Percentiles rank a stretch among this genome's conserved stretches.
These are phyloP conservation scores for Leptinotarsa juncta DNA, from an alignment of 2,888 invertebrate species.

Conservation along the genomic window DNA sequence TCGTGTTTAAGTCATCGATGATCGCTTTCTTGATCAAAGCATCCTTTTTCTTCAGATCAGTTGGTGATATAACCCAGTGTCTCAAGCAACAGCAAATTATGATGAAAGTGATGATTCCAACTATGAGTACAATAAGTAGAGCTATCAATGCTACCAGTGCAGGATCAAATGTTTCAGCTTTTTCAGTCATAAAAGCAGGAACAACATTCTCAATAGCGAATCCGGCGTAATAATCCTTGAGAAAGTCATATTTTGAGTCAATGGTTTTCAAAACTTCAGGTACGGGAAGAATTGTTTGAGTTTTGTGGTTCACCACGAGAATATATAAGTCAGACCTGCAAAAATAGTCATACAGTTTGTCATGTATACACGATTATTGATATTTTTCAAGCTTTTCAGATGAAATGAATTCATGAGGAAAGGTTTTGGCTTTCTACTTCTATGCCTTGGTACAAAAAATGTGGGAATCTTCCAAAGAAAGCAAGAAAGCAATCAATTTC, in stretches of 20 bases:
- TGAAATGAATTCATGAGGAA: no score
- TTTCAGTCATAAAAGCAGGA: constrained; percentile 74
- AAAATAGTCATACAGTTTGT: no score
- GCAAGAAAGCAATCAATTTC: no score
- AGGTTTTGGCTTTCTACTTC: no score
- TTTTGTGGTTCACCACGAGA: constrained; percentile 81
- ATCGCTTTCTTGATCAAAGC: constrained; percentile 85
- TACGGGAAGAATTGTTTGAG: constrained; percentile 81
- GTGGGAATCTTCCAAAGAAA: no score
- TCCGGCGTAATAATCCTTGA: constrained; percentile 81
- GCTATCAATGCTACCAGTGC: constrained; percentile 89
- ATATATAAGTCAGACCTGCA: constrained; percentile 87
- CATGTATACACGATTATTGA: no score
- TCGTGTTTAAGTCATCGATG: constrained; percentile 87
- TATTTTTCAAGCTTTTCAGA: no score
- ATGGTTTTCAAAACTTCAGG: constrained; percentile 83
- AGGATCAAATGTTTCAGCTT: constrained; percentile 85
- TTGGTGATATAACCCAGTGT: constrained; percentile 86
- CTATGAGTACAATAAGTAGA: constrained; percentile 84
- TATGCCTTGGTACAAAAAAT: no score
- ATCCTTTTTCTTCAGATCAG: constrained; percentile 85
- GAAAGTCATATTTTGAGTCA: constrained; percentile 86
- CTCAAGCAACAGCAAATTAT: constrained; percentile 90
- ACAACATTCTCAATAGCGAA: constrained; percentile 82
- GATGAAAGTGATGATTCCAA: constrained; percentile 87